Base-by-base conservation (phyloP, 2,797 vertebrate genomes). In the Sebastiscus tertius region DNA sequence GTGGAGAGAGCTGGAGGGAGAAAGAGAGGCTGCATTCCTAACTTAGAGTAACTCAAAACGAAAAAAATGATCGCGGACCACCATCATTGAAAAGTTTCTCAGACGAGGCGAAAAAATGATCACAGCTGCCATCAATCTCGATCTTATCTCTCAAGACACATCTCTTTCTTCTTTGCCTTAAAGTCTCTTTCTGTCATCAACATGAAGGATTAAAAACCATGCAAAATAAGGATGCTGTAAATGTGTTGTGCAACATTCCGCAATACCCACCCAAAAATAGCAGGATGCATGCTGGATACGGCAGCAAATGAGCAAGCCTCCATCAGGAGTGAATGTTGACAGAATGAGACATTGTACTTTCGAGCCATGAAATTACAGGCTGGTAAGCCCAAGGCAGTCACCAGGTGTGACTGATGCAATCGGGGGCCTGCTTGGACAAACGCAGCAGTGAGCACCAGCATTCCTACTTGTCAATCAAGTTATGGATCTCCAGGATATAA, bases 381-480 rank as follows among this genome's bases (percentile, higher is more conserved):
- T 94, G 93, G 94, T 94, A 93, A 88, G 96, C 96, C 96, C 91
- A 90, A 93, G 96, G 97, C 96, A 80, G 92, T 96, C 92, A 84
- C 95, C 97, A 97, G 97, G 96, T 97, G 96, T 96, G 94, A 95
- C 94, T 94, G 94, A 94, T 94, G 94, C 94, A 94, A 94, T 94
- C 93, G 90, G 93, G 92, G 95, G 95, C 96, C 90, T 96, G 96
- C 95, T 95, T 92, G 92, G 93, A 95, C 96, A 93, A 95, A 95
- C 89, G 89, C 88, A 87, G 85, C 92, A 85, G 74, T 87, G 80
- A 81, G 87, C 88, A 88, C 82, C 82, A 90, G 89, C 94, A 94
- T 95, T 92, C 91, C 92, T 87, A 22, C 85, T 75, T 93, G 92
- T 94, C 93, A 95, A 87, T 93, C 92, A 94, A 27, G 61, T 80